Base-by-base conservation (phyloP, 2,797 vertebrate genomes). In the Echeneis naucrates region DNA sequence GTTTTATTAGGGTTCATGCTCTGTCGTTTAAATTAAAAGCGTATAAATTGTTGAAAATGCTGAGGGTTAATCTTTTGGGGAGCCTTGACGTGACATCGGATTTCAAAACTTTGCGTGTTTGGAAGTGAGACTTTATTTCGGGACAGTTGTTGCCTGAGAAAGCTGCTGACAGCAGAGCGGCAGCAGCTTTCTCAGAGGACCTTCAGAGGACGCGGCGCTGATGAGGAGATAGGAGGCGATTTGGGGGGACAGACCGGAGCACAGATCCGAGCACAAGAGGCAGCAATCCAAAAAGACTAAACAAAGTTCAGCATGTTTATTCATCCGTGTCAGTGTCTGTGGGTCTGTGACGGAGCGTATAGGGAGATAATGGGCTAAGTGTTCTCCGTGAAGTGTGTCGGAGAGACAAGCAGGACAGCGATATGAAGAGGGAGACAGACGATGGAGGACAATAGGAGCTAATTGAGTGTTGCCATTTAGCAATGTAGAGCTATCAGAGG, bases 391-490 rank as follows among this genome's bases (percentile, higher is more conserved):
- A 73, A 84, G 86, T 80, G 85, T 81, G 83, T 83, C 58, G 40
- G 81, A 48, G 77, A 81, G 65, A 80, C 16, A 44, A 72, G 69
- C 58, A 71, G 62, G 76, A 58, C 74, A 64, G 73, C 11, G 75
- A 83, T 83, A 75, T 87, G 83, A 84, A 68, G 80, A 82, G 78
- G 61, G 75, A 81, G 77, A 79, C 62, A 64, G 70, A 56, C n/a
- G 67, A 75, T 45, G 44, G 86, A 84, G 82, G 86, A 90, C 84
- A 92, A 83, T 83, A 78, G 80, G 26, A 80, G 77, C 75, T 90
- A 87, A 89, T 89, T 88, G 87, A 90, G 84, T 77, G 75, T 78
- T 79, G 75, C 84, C 84, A 61, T 82, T 88, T 85, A 58, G 81
- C 75, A 81, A 80, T 56, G 88, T 73, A 37, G 77, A 67, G 72